Conservation (phyloP, 2,888 invertebrate species). For the Noctuana brunneofusca region DNA sequence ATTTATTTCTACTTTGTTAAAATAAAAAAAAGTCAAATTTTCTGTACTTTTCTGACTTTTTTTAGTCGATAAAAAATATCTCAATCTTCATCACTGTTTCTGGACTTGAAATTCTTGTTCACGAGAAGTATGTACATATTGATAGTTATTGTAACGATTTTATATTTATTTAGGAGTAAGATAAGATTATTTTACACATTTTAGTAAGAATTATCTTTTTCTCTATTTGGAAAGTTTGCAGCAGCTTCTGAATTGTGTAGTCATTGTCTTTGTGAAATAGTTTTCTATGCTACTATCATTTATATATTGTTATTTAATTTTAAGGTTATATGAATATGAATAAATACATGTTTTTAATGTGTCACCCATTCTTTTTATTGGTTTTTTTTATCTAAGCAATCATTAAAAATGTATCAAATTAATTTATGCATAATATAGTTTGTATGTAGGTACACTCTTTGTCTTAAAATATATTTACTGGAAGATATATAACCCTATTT, state of each 20-base stretch:
- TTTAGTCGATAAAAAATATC: slow-evolving; percentile 2
- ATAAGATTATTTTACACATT: slow-evolving; percentile 44
- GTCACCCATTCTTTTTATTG: too few relatives aligned
- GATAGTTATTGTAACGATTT: slow-evolving; percentile 10
- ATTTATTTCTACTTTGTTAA: not conserved
- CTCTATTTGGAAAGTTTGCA: slow-evolving; percentile 23
- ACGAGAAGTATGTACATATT: slow-evolving; percentile 18
- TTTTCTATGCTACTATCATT: slow-evolving; percentile 25
- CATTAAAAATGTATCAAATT: too few relatives aligned
- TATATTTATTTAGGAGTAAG: slow-evolving; percentile 53
- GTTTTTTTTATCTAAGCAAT: too few relatives aligned
- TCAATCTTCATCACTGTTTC: not conserved
- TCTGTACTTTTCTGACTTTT: not conserved
- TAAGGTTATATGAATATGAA: slow-evolving; percentile 35
- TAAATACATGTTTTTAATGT: slow-evolving; percentile 1
- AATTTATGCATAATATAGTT: too few relatives aligned
- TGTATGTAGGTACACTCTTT: too few relatives aligned
- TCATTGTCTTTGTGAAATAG: slow-evolving; percentile 26
- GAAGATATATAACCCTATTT: too few relatives aligned
- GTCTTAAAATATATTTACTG: too few relatives aligned
- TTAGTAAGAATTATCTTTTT: slow-evolving; percentile 28
- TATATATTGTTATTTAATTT: slow-evolving; percentile 39
- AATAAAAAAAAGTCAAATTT: not conserved
- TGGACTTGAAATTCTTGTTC: not conserved
- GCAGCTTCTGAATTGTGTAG: slow-evolving; percentile 23